Base-by-base conservation (phyloP, 1,140 invertebrate genomes). In the Triops cancriformis region DNA sequence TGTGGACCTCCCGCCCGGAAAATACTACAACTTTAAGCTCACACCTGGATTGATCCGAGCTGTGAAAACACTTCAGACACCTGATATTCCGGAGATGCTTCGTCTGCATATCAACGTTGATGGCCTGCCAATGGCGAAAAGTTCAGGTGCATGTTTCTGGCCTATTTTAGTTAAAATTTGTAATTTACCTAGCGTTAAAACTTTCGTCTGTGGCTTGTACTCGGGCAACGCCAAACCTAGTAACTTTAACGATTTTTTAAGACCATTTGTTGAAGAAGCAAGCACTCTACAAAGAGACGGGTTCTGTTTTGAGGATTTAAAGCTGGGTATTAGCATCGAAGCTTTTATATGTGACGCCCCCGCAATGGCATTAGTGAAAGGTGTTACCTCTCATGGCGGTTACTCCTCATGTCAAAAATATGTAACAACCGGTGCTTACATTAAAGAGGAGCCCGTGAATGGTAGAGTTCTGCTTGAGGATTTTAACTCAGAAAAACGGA, bases 121-220 rank as follows among this genome's bases (percentile, higher is more conserved):
- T 45, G 75, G 75, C 4, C 14, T 76, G 26, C 75, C 75, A 18
- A 26, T 76, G 18, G 12, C 42, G 18, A 64, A 42, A 18, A 7
- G 5, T 5, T 18, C 31, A 26, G n/a, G 12, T 7, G 26, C 6
- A 11, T 14, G 10, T 28, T 51, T 76, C 12, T 76, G 75, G 75
- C 75, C 75, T 9, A 41, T 76, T 11, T 42, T 76, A 14, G 75
- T 37, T 7, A 51, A 26, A 41, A 18, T 76, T 42, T 5, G 12
- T 7, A 31, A 76, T 18, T 5, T 43, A 4, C 26, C 18, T 1
- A 18, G 27, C n/a, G 23, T 11, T 18, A 31, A 45, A 43, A 37
- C 75, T 18, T 76, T 76, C 41, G 42, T 76, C 12, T 45, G 18
- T 14, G 42, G 28, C 14, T 7, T 76, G 18, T 76, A 42, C 26